These are phyloP conservation scores for Zaprionus ornatus DNA, from an alignment of 1,140 invertebrate species.

Conservation along the genomic window DNA sequence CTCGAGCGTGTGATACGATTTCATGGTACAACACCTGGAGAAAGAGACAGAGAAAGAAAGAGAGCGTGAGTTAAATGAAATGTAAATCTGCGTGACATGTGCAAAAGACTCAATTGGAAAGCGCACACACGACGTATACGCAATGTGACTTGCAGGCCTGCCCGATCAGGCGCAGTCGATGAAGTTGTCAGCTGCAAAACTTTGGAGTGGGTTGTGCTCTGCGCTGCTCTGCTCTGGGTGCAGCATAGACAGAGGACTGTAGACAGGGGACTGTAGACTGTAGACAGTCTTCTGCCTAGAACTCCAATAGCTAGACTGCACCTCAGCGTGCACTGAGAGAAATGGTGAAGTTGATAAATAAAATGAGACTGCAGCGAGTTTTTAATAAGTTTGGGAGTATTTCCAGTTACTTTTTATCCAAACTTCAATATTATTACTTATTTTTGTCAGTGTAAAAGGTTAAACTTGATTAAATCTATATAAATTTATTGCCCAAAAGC, in stretches of 20 bases:
- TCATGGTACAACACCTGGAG: conserved; percentile 89
- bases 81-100: not conserved
- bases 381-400: no score
- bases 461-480: not conserved
- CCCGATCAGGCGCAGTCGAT: not conserved
- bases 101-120: conserved; percentile 33
- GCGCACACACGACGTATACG: conserved; percentile 53
- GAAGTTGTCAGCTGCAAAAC: conserved; percentile 16
- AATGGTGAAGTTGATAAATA: not conserved
- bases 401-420: not conserved
- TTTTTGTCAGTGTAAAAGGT: no score
- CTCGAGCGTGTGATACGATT: conserved; percentile 89
- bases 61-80: conserved; percentile 11
- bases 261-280: not conserved
- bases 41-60: conserved; percentile 36
- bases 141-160: conserved; percentile 33
- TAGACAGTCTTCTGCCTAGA: conserved; percentile 21
- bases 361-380: not conserved
- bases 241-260: conserved; percentile 1
- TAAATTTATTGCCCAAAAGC: not conserved
- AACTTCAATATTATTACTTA: no score
- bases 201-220: conserved; percentile 17
- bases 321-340: conserved; percentile 30
- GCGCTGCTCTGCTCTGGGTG: conserved; percentile 1
- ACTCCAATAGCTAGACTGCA: conserved; percentile 39